Evolutionary conservation across 2,113 vertebrate species (phyloP), one percentile per base, ranked within the genome.

Genomic region (Oryctolagus cuniculus): DNA sequence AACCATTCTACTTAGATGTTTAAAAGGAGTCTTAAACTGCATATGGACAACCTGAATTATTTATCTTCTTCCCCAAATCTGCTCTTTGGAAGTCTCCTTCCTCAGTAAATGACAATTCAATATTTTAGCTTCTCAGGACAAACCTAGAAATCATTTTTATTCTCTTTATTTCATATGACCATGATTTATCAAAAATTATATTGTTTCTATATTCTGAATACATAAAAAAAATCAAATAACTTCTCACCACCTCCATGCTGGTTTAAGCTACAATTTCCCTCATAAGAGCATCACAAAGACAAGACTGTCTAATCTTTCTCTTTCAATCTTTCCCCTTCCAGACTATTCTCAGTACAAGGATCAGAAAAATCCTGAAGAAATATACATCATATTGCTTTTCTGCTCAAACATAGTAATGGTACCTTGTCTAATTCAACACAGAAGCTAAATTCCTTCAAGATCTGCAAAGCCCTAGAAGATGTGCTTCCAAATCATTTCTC

Each of bases 121-220:
- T 70, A 66, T 90, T 83, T 93, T 36, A 74, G 24, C 87, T 87
- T n/a, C 44, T 92, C 3, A 55, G 51, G 58, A 36, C 9, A 63
- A 29, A 17, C 9, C 16, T 88, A 27, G 29, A 31, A 53, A 21
- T 70, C 17, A 69, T 61, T 69, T 84, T 74, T 44, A 63, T 34
- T 75, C 27, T 84, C 21, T 92, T 86, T 82, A 91, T 87, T 94
- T 87, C 36, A 84, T 87, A 13, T 2, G 89, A 38, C 25, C 74
- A 51, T 36, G 11, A 94, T 64, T 90, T 83, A 84, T 86, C n/a
- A 69, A 64, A 84, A 69, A n/a, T 21, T 31, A 9, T 64, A 0
- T 36, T 86, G 11, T 77, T 12, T 90, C 67, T 22, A 34, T 12
- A 44, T 70, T 79, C 27, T 75, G 82, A 58, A 83, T 44, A 29